Base-by-base conservation (phyloP, 2,888 invertebrate genomes). In the Agrochola lota region DNA sequence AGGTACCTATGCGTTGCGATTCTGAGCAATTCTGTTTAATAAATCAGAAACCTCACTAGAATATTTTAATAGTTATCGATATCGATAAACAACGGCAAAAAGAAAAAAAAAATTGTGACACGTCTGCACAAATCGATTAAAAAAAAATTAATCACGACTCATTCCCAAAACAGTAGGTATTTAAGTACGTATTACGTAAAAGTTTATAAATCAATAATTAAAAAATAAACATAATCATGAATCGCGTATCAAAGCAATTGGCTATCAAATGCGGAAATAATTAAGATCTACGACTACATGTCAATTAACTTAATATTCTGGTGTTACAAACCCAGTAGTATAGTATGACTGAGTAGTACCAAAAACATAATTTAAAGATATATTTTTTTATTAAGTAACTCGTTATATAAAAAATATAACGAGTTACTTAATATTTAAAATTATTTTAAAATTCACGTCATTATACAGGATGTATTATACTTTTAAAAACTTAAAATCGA, bases 241-340 rank as follows among this genome's bases (percentile, higher is more conserved):
- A 30, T n/a, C 20, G 57, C 12, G 9, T 17, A 49, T 8, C 15
- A 60, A 55, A 46, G 26, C 7, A 60, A 35, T 7, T 52, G 43
- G 6, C n/a, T 57, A 23, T 57, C 30, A 55, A 83, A 78, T 57
- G 30, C 55, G 68, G 59, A 77, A 78, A 78, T 59, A 77, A 57
- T 66, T 66, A 40, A 6, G 2, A 62, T 57, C 49, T 63, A 40
- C 17, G 26, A 35, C 4, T n/a, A 4, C 1, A 43, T 49, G 4
- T 52, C 26, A 17, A 60, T 46, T 26, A 57, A 49, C 2, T 57
- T 30, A 40, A 40, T 49, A 63, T 26, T 74, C 35, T 35, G 9
- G 9, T 62, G 30, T 55, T 17, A 40, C 4, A 7, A 3, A 35
- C 17, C 6, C 0, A 71, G 6, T 57, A 12, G 23, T 23, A 23